A percentile compares a stretch with the other conserved stretches of the same genome.
These are phyloP conservation scores for Nibea coibor DNA, from an alignment of 2,113 vertebrate genomes.

Conservation along the genomic window DNA sequence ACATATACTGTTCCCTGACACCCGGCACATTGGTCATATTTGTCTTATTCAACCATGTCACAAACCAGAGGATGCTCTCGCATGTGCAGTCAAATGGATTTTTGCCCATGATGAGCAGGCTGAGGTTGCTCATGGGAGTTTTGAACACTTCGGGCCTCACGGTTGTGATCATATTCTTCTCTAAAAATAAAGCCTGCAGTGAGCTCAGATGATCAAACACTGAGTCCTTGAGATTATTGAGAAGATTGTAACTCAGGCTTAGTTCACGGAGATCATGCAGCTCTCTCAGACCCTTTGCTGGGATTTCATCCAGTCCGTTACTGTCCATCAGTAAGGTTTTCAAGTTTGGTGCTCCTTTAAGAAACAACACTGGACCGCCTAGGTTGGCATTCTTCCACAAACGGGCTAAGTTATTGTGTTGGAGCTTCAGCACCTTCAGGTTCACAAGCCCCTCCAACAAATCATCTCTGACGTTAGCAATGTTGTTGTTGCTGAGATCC, in stretches of 20 bases:
- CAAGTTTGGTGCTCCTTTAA: slow-evolving; percentile 83
- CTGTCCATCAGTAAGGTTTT: slow-evolving; percentile 87
- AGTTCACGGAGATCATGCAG: slow-evolving; percentile 84
- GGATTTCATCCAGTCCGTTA: slow-evolving; percentile 95
- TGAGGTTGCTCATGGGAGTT: slow-evolving; percentile 84
- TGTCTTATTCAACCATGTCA: slow-evolving; percentile 89
- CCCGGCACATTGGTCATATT: slow-evolving; percentile 80
- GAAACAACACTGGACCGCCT: slow-evolving; percentile 90
- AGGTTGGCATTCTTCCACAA: slow-evolving; percentile 93
- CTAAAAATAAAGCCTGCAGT: slow-evolving; percentile 84
- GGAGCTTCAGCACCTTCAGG: slow-evolving; percentile 89
- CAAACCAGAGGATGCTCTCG: slow-evolving; percentile 95
- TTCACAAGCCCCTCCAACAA: slow-evolving; percentile 85
- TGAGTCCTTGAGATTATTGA: slow-evolving; percentile 85
- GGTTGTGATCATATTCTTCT: slow-evolving; percentile 93
- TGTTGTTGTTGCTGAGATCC: slow-evolving; percentile 97
- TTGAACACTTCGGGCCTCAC: slow-evolving; percentile 88
- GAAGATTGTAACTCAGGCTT: slow-evolving; percentile 87
- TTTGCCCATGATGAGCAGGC: slow-evolving; percentile 85
- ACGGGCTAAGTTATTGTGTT: slow-evolving; percentile 96
- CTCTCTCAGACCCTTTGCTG: slow-evolving; percentile 82
- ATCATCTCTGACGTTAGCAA: slow-evolving; percentile 88
- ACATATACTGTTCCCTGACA: slow-evolving; percentile 83
- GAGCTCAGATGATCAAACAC: slow-evolving; percentile 88
- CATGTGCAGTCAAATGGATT: slow-evolving; percentile 99